A percentile compares a stretch with the other conserved stretches of the same genome.
phyloP scores from a whole-genome alignment of 1,140 invertebrate genomes.

The Drosophila nebulosa region DNA sequence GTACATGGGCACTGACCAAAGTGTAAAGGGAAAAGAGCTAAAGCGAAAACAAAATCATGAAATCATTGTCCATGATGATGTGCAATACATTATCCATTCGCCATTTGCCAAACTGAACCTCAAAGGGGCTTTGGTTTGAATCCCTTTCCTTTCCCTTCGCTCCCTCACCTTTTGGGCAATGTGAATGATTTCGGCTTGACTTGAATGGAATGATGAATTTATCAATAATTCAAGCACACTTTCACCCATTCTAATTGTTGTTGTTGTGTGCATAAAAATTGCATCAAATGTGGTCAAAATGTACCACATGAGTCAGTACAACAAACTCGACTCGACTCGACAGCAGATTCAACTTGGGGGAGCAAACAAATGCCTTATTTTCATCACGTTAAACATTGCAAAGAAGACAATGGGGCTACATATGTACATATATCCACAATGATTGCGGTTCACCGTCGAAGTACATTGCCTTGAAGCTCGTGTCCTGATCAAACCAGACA shows the following conservation, averaged over 20 bases:
- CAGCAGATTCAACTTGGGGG: neutral
- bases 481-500: conserved; percentile 29
- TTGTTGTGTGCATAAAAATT: conserved; percentile 49
- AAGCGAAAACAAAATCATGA: conserved; percentile 58
- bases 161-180: conserved; percentile 38
- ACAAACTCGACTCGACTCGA: neutral
- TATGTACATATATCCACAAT: neutral
- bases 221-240: conserved; percentile 73
- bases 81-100: conserved; percentile 73
- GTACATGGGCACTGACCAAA: conserved; percentile 6
- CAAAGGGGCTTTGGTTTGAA: conserved; percentile 45
- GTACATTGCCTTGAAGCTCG: neutral
- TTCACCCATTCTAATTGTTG: conserved; percentile 24
- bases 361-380: neutral
- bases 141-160: conserved; percentile 25
- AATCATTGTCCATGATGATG: conserved; percentile 78
- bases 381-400: neutral
- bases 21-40: neutral
- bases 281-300: conserved; percentile 17
- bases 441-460: neutral
- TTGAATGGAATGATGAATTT: conserved; percentile 65
- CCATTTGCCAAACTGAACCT: conserved; percentile 33
- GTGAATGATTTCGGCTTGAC: conserved; percentile 69
- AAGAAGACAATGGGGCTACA: neutral
- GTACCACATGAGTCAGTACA: neutral